These are phyloP conservation scores for Aphidoletes aphidimyza DNA, from an alignment of 2,888 invertebrate genomes.

Conservation along the genomic window DNA sequence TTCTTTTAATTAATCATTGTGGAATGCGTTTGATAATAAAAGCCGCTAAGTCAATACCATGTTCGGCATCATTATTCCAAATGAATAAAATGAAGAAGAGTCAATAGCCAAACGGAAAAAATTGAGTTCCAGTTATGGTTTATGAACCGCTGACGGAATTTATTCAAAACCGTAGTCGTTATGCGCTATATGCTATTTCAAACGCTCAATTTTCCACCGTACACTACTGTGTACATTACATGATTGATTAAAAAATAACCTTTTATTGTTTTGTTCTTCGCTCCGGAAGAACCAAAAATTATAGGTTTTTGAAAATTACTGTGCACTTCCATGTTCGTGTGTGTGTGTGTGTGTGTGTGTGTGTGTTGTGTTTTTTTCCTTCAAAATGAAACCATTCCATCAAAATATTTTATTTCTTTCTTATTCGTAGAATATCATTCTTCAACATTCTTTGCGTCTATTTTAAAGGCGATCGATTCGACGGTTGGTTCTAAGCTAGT, in stretches of 20 bases:
- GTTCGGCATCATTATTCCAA: constrained; percentile 2
- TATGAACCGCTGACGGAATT: constrained; percentile 8
- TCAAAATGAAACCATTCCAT: neutral
- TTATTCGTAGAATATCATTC: too few species aligned
- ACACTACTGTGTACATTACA: neutral
- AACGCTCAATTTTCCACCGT: neutral
- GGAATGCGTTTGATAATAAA: constrained; percentile 48
- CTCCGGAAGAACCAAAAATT: neutral
- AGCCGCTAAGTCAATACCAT: constrained; percentile 37
- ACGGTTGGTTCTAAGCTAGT: constrained; percentile 8
- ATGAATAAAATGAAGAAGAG: neutral
- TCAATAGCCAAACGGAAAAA: neutral
- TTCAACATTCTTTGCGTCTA: too few species aligned
- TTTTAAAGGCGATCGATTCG: neutral
- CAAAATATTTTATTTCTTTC: too few species aligned
- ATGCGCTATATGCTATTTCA: neutral
- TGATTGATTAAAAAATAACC: too few species aligned
- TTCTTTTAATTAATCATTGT: constrained; percentile 43
- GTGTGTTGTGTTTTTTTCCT: too few species aligned
- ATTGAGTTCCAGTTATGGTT: constrained; percentile 29
- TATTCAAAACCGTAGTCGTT: neutral
- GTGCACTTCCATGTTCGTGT: too few species aligned
- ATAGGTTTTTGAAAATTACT: neutral
- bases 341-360: too few species aligned
- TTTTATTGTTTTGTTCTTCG: neutral